Conservation (phyloP, 2,888 invertebrate species). For the Euzetes globulus region DNA sequence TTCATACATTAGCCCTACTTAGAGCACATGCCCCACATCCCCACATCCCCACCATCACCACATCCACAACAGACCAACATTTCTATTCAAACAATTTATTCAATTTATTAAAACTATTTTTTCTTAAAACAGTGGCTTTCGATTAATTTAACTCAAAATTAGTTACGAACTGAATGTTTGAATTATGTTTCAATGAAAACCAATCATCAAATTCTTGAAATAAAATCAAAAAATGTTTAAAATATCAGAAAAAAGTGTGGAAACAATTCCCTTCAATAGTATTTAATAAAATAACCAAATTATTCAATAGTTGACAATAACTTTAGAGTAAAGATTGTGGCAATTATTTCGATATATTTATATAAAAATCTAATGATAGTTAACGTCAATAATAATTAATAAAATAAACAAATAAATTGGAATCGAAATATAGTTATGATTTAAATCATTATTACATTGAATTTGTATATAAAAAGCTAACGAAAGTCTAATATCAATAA, state of each 20-base stretch:
- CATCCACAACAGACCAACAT: not conserved
- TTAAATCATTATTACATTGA: not conserved
- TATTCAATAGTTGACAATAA: not conserved
- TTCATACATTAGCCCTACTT: not conserved
- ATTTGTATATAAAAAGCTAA: slow-evolving; percentile 5
- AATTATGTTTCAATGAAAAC: no score
- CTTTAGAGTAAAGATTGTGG: not conserved
- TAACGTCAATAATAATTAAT: not conserved
- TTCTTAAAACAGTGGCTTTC: not conserved
- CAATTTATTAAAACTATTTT: not conserved
- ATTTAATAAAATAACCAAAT: slow-evolving; percentile 2
- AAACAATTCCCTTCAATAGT: not conserved
- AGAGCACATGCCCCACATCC: not conserved
- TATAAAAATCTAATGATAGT: slow-evolving; percentile 10
- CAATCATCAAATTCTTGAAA: no score
- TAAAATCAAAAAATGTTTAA: no score
- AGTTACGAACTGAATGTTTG: no score
- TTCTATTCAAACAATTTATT: not conserved
- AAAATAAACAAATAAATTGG: slow-evolving; percentile 10
- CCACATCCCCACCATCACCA: no score
- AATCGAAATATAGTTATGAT: slow-evolving; percentile 10
- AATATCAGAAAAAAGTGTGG: no score
- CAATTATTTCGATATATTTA: not conserved
- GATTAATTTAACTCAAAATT: not conserved
- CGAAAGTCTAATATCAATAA: not conserved